phyloP scores from a whole-genome alignment of 2,113 vertebrate genomes.

The Salvelinus namaycush region DNA sequence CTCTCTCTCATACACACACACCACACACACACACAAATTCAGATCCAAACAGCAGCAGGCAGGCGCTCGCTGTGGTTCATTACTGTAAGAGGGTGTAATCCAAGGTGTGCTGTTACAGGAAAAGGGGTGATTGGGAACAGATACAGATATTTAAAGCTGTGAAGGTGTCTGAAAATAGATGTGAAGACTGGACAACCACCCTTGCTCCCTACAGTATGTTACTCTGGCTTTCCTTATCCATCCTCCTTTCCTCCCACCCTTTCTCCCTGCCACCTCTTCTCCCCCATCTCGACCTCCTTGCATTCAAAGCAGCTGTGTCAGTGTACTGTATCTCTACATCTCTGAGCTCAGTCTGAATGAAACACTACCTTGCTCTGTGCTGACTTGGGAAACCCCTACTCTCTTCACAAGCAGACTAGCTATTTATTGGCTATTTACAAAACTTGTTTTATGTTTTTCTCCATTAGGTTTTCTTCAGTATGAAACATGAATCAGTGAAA shows the following conservation, averaged over 20 bases:
- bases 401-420: background rate
- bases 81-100: constrained; percentile 34
- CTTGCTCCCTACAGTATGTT: no score
- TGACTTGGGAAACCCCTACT: constrained; percentile 33
- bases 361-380: constrained; percentile 3
- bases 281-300: no score
- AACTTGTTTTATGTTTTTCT: no score
- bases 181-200: constrained; percentile 5
- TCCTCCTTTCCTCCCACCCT: background rate
- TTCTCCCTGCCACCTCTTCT: no score
- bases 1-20: no score
- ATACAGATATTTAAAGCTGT: constrained; percentile 43
- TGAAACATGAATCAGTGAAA: no score
- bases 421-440: background rate
- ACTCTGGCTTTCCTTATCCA: no score
- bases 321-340: constrained; percentile 3
- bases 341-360: constrained; percentile 3
- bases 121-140: constrained; percentile 52
- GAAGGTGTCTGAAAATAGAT: constrained; percentile 55
- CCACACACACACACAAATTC: background rate
- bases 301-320: background rate
- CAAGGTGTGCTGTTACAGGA: constrained; percentile 54
- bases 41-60: constrained; percentile 39
- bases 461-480: no score
- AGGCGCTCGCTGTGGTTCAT: constrained; percentile 52